Base-by-base conservation (phyloP, 2,888 invertebrate species). In the Orthonevra nobilis region DNA sequence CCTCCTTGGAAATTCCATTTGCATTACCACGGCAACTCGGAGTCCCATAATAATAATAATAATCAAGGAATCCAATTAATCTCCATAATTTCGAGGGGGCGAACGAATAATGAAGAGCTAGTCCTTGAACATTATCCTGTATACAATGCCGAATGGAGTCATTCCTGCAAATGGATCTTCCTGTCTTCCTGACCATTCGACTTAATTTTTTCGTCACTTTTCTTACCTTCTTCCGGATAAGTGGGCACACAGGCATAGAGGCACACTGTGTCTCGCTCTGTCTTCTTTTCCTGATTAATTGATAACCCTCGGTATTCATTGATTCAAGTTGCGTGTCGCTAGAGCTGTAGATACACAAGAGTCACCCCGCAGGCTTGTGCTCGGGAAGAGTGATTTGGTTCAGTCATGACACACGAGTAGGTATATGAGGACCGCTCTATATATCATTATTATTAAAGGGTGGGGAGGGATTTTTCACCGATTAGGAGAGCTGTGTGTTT, bases 31-130 rank as follows among this genome's bases (percentile, higher is more conserved):
- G 26, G 38, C 54, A 48, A 54, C 61, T 36, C 12, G 6, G 30
- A 36, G 34, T 2, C 15, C 34, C 44, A 50, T 61, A n/a, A n/a
- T n/a, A n/a, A n/a, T n/a, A n/a, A n/a, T n/a, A n/a, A n/a, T n/a
- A 75, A 69, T 56, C 69, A 69, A 69, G 75, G 23, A 75, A 75
- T 75, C 63, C 75, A 75, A 75, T 75, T 75, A 75, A 75, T 75
- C 63, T 69, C 34, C 42, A 75, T 50, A 58, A 50, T 63, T 69
- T 61, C 19, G 42, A 50, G 61, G 36, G 20, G 50, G 28, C 34
- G 42, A n/a, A n/a, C n/a, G n/a, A 34, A 28, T 69, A 42, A 54
- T 54, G 46, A 66, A 28, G 40, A 63, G 40, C 14, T 28, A 40
- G 61, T 40, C 40, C 30, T n/a, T n/a, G n/a, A n/a, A n/a, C n/a